Conservation (phyloP, 2,113 vertebrate genomes). For the Ctenomys sociabilis region DNA sequence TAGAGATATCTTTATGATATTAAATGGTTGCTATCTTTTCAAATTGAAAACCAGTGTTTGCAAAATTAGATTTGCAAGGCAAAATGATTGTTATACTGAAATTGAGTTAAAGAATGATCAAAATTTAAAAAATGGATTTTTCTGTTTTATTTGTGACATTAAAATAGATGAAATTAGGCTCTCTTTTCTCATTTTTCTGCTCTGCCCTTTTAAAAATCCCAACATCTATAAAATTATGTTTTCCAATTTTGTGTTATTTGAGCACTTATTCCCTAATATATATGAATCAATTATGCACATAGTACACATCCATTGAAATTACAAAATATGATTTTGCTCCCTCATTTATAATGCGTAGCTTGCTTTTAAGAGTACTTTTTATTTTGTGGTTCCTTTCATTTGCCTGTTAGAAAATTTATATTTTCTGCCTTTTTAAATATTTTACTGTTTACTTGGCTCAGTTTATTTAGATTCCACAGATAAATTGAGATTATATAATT, state of each 20-base stretch:
- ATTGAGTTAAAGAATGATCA: conserved; percentile 33
- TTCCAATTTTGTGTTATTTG: neutral
- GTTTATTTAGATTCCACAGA: neutral
- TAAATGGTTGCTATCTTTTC: neutral
- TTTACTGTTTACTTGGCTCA: neutral
- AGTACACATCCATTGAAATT: fast-evolving
- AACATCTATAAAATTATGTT: neutral
- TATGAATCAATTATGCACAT: neutral
- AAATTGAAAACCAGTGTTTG: conserved; percentile 40
- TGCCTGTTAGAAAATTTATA: too few species aligned
- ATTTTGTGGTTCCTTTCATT: neutral
- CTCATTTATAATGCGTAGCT: neutral
- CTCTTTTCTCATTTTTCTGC: neutral
- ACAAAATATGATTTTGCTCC: neutral
- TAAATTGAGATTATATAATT: neutral
- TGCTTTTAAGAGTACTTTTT: neutral
- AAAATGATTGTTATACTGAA: neutral
- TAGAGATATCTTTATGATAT: neutral
- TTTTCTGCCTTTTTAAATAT: neutral
- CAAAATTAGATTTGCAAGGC: neutral
- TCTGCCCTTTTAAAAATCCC: neutral
- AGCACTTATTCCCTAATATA: neutral
- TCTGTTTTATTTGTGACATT: neutral
- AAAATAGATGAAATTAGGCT: neutral
- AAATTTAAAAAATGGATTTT: conserved; percentile 8